phyloP scores from a whole-genome alignment of 1,140 invertebrate species.

The Cyrtorhinus lividipennis region DNA sequence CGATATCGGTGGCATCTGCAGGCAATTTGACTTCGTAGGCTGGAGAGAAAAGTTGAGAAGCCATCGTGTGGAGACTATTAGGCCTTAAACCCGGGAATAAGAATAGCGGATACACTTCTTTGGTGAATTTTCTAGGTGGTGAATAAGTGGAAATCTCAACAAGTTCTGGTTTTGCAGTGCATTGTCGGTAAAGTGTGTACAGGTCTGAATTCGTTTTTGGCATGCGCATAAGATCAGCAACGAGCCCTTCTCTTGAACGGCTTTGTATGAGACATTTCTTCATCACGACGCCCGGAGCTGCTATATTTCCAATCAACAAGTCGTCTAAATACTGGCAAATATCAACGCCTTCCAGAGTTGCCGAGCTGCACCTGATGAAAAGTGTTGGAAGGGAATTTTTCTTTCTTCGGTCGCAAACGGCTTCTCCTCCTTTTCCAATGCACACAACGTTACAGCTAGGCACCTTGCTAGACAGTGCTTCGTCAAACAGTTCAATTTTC shows the following conservation, averaged over 20 bases:
- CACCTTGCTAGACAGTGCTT: not conserved
- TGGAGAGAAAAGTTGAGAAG: slow-evolving; percentile 2
- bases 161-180: not conserved
- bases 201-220: not conserved
- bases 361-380: not conserved
- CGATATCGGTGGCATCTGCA: not conserved
- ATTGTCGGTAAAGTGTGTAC: not conserved
- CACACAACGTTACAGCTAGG: not conserved
- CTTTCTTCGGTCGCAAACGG: slow-evolving; percentile 5
- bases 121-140: not conserved
- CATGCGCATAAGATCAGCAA: not conserved
- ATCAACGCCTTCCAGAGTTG: not conserved
- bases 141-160: not conserved
- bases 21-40: slow-evolving; percentile 1
- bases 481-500: not conserved
- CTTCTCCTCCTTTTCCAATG: not conserved
- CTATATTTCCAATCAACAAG: not conserved
- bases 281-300: not conserved
- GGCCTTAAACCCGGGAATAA: slow-evolving; percentile 8
- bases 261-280: not conserved
- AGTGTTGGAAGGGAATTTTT: slow-evolving; percentile 5
- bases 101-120: not conserved
- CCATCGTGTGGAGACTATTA: not conserved
- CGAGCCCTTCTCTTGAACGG: not conserved
- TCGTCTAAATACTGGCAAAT: not conserved